A percentile compares a stretch with the other conserved stretches of the same genome.
Evolutionary conservation across 2,888 invertebrate species (phyloP).

Genomic region (Ctena decussata): DNA sequence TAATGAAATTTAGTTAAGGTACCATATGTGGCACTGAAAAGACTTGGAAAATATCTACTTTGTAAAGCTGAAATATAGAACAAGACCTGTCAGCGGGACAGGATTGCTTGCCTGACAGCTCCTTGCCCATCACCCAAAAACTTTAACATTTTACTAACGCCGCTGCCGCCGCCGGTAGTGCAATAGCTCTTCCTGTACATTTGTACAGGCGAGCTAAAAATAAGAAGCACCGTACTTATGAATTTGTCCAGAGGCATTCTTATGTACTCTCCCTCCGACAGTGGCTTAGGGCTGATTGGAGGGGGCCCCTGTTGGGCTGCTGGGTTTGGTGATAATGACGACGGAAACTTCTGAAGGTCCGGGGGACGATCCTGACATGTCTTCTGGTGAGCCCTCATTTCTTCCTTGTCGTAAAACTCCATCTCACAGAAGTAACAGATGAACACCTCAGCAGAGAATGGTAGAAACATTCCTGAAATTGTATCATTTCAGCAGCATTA

Average conservation of each 20-base stretch:
- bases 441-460: constrained; percentile 77
- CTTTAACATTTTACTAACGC: too few species aligned
- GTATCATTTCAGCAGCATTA: too few species aligned
- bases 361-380: constrained; percentile 72
- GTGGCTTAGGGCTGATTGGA: constrained; percentile 48
- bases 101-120: too few species aligned
- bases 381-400: constrained; percentile 77
- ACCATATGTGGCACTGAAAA: too few species aligned
- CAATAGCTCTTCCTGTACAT: too few species aligned
- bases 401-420: constrained; percentile 75
- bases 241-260: constrained; percentile 54
- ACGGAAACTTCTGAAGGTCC: constrained; percentile 57
- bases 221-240: constrained; percentile 29
- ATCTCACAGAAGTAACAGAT: constrained; percentile 83
- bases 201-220: too few species aligned
- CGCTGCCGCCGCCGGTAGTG: too few species aligned
- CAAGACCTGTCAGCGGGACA: too few species aligned
- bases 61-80: too few species aligned
- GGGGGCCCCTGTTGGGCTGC: constrained; percentile 36
- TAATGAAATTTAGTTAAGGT: too few species aligned
- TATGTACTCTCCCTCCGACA: neutral
- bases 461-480: constrained; percentile 49
- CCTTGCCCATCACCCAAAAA: too few species aligned
- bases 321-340: constrained; percentile 24
- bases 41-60: too few species aligned